Percentiles rank a stretch among this genome's conserved stretches.
These are phyloP conservation scores for Heterodera schachtii DNA, from an alignment of 1,140 invertebrate species.

Conservation along the genomic window DNA sequence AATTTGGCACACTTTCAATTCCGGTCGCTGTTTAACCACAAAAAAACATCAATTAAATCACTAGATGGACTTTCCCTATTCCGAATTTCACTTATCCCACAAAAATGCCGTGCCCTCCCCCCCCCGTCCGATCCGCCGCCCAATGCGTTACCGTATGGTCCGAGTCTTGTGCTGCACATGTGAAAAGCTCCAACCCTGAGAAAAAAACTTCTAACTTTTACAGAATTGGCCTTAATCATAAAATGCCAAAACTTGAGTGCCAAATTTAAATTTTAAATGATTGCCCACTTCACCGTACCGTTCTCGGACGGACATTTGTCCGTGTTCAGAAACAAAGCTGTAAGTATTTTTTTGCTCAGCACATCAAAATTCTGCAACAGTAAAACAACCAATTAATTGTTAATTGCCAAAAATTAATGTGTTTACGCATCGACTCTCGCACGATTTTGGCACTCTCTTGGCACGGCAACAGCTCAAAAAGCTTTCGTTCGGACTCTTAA, in stretches of 20 bases:
- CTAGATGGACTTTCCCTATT: too few species aligned
- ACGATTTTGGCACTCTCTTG: constrained; percentile 38
- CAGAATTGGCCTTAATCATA: too few species aligned
- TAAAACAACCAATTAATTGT: too few species aligned
- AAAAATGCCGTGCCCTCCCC: background rate
- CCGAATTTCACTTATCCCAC: background rate
- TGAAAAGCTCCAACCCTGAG: constrained; percentile 39
- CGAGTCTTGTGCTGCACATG: constrained; percentile 49
- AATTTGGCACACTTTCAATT: too few species aligned
- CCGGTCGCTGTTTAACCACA: too few species aligned
- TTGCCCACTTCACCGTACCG: background rate
- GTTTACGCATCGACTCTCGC: constrained; percentile 39
- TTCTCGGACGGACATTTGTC: constrained; percentile 49
- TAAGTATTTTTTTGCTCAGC: constrained; percentile 52
- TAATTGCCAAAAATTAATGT: too few species aligned
- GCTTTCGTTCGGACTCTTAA: constrained; percentile 41
- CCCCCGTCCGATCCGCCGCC: too few species aligned
- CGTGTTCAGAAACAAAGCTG: constrained; percentile 53
- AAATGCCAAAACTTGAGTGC: too few species aligned
- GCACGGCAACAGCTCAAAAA: constrained; percentile 48
- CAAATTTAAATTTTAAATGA: background rate
- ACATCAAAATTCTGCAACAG: constrained; percentile 46
- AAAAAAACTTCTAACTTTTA: background rate
- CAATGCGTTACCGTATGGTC: constrained; percentile 32
- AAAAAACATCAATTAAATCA: too few species aligned